A percentile compares a stretch with the other conserved stretches of the same genome.
Evolutionary conservation across 2,888 invertebrate species (phyloP).

Genomic region (Glyphotaelius pellucidus): DNA sequence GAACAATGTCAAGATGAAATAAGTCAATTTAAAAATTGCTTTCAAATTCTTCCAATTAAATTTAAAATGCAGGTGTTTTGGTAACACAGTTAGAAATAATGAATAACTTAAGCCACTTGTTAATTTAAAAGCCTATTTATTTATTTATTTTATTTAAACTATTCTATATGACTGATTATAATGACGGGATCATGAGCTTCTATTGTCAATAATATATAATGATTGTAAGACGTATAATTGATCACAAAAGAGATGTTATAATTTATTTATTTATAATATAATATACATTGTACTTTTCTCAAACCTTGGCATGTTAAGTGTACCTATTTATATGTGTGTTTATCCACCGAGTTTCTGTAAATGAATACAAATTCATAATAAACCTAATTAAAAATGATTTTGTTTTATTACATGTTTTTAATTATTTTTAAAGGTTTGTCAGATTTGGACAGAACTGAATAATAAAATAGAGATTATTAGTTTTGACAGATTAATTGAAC

Average conservation of each 20-base stretch:
- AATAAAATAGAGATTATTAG: no score
- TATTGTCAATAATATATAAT: slow-evolving; percentile 39
- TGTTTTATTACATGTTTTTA: not conserved
- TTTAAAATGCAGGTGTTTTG: not conserved
- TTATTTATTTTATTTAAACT: slow-evolving; percentile 11
- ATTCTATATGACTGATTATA: slow-evolving; percentile 44
- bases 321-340: slow-evolving; percentile 49
- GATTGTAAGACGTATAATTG: slow-evolving; percentile 11
- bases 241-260: slow-evolving; percentile 31
- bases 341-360: slow-evolving; percentile 51
- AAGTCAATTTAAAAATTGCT: not conserved
- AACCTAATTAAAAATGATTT: not conserved
- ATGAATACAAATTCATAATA: slow-evolving; percentile 28
- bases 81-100: not conserved
- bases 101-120: not conserved
- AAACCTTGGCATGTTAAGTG: slow-evolving; percentile 51
- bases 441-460: no score
- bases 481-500: no score
- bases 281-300: slow-evolving; percentile 31
- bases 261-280: slow-evolving; percentile 32
- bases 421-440: no score
- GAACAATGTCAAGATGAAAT: not conserved
- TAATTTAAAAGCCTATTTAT: not conserved
- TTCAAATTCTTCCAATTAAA: not conserved
- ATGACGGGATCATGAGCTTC: slow-evolving; percentile 50